Evolutionary conservation across 92 coral and sea anemone species (phyloP), one percentile per base, ranked within the genome.

Genomic region (Parazoanthus darwini): DNA sequence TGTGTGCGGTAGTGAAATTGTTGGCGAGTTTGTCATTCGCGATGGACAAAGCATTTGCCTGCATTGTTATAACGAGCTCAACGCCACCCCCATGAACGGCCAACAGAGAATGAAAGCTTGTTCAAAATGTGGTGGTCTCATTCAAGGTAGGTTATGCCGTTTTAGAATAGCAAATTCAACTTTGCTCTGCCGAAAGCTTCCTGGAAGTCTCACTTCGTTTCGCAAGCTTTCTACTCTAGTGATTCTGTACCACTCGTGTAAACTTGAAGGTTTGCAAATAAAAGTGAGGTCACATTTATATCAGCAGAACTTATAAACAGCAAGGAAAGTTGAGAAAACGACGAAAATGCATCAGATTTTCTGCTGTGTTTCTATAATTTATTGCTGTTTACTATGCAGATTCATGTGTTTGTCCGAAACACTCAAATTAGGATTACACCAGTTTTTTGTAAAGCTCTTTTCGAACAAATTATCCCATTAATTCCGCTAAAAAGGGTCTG

Each of bases 21-120:
- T 73, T 71, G 87, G 87, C 66, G 87, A 84, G 87, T 84, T 84
- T 46, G 68, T 84, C 59, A 84, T 84, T 72, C 87, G 87, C 10
- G 87, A 84, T 18, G 87, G 87, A 16, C 87, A 84, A 33, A 71
- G 78, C 78, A 71, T 84, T 51, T 84, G 87, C 4, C 58, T 84
- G 66, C 66, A 71, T 44, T 84, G 87, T 35, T 70, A 84, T 37
- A 73, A 84, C 29, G 78, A 84, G 13, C 25, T 25, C 48, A 73
- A 84, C 43, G 38, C 78, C 35, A 39, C 48, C 70, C 4, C 68
- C 42, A 56, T 58, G n/a, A 84, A 84, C 65, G 87, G 78, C 23
- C 87, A 84, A 18, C 87, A 48, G 70, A 70, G 87, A 50, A 84
- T 71, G 87, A 84, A 84, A 44, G 87, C 79, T 26, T 84, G 87